phyloP scores from a whole-genome alignment of 2,888 invertebrate genomes.

The Dinocampus coccinellae region DNA sequence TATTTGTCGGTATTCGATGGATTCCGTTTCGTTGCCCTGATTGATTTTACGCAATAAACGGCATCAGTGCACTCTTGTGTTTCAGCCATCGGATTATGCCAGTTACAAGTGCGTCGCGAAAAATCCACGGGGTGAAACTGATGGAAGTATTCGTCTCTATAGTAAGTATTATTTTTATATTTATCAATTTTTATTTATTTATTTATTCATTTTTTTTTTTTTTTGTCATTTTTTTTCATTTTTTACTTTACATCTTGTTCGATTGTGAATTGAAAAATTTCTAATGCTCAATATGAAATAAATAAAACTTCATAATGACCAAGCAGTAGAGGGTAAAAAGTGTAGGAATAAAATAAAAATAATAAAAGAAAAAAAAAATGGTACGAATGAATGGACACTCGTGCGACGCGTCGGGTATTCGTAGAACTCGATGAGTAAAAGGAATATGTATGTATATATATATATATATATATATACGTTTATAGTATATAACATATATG shows the following conservation, averaged over 20 bases:
- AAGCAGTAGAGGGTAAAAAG: neutral
- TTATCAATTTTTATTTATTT: constrained; percentile 2
- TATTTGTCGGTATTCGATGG: neutral
- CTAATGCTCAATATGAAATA: neutral
- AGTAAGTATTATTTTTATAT: constrained; percentile 76
- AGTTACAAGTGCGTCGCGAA: constrained; percentile 91
- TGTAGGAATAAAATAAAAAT: neutral
- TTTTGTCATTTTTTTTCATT: neutral
- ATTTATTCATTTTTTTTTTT: no score
- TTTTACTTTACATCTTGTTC: neutral
- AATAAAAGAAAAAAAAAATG: neutral
- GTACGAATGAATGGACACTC: constrained; percentile 19
- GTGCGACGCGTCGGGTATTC: constrained; percentile 25
- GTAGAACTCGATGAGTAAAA: neutral
- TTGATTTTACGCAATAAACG: constrained; percentile 15
- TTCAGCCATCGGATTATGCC: constrained; percentile 83
- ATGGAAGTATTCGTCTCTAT: constrained; percentile 89
- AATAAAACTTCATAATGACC: neutral
- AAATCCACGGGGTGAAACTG: constrained; percentile 91
- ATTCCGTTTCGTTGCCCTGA: constrained; percentile 16
- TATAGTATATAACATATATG: constrained; percentile 51
- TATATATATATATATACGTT: constrained; percentile 39
- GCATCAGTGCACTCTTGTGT: constrained; percentile 40
- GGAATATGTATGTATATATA: constrained; percentile 39
- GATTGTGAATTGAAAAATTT: neutral